Evolutionary conservation across 2,797 vertebrate genomes (phyloP).

Genomic region (Microhierax caerulescens): DNA sequence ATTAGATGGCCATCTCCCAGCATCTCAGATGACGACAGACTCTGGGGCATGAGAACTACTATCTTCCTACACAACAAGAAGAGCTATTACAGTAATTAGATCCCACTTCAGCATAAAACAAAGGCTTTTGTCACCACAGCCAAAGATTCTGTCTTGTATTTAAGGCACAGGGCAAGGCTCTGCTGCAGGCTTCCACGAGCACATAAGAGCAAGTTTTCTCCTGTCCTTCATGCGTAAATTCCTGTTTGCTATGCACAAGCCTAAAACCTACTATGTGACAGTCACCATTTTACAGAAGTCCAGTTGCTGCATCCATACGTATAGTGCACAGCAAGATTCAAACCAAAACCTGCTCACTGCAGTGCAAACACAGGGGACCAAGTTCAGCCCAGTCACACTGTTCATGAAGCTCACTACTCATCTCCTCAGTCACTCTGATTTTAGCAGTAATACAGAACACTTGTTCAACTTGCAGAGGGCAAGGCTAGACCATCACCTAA

Average conservation of each 20-base stretch:
- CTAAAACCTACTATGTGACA: not conserved
- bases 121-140: not conserved
- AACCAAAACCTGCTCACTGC: not conserved
- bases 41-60: not conserved
- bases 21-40: not conserved
- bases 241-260: not conserved
- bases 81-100: too few relatives aligned
- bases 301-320: too few relatives aligned
- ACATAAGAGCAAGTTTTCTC: not conserved
- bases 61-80: not conserved
- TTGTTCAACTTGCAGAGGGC: not conserved
- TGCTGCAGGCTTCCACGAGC: not conserved
- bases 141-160: not conserved
- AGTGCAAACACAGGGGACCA: fast-evolving
- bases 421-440: not conserved
- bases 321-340: not conserved
- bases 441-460: not conserved
- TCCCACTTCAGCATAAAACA: too few relatives aligned
- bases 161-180: not conserved
- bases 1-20: not conserved
- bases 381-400: not conserved
- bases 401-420: not conserved
- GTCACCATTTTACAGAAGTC: not conserved
- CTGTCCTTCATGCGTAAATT: not conserved
- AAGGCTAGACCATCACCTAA: not conserved